phyloP scores from a whole-genome alignment of 2,113 vertebrate species.

The Shinisaurus crocodilurus region DNA sequence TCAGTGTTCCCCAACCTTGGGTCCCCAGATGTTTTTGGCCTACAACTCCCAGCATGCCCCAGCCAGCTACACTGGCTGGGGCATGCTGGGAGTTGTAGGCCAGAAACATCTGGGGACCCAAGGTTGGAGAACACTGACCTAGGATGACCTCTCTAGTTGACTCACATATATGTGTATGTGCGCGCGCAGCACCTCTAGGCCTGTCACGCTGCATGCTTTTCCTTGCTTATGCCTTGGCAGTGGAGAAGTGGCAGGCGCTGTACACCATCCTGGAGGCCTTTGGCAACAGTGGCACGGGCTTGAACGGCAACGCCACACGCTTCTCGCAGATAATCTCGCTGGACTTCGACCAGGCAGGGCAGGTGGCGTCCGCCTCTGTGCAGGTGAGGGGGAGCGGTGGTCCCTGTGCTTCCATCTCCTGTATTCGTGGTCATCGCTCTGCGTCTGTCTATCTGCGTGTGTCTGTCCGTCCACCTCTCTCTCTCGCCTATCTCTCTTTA shows the following conservation, averaged over 20 bases:
- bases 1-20: no score
- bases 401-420: no score
- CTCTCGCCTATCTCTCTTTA: no score
- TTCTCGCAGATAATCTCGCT: constrained; percentile 96
- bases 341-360: constrained; percentile 96
- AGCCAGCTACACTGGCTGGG: no score
- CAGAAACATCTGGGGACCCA: no score
- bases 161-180: not conserved
- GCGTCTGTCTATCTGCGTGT: not conserved
- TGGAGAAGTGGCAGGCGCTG: constrained; percentile 96
- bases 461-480: not conserved
- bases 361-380: constrained; percentile 94
- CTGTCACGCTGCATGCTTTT: constrained; percentile 23
- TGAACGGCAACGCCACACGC: constrained; percentile 92
- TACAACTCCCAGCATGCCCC: no score
- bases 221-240: constrained; percentile 74
- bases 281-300: constrained; percentile 89
- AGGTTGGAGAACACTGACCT: fast-evolving
- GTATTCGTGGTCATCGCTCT: fast-evolving
- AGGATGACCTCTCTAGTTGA: not conserved
- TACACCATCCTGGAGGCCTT: constrained; percentile 96
- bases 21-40: no score
- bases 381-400: constrained; percentile 83
- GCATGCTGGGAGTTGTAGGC: no score
- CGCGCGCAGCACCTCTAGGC: not conserved